Evolutionary conservation across 1,140 invertebrate species (phyloP), one percentile per base, ranked within the genome.

Genomic region (Magallana gigas): DNA sequence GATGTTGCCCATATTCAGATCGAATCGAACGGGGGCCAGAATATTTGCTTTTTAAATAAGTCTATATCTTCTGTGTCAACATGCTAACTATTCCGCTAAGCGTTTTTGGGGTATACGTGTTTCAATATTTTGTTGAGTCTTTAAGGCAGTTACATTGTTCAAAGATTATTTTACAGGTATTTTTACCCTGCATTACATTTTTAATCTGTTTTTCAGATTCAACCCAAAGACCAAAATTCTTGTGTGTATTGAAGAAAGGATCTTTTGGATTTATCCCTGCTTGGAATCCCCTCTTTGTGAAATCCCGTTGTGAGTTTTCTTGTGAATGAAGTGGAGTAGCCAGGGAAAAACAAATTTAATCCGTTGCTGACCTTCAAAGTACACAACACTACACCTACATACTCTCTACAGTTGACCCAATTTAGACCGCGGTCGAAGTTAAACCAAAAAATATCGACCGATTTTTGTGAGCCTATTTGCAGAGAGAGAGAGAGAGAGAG

Each of bases 301-400:
- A 71, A 8, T 76, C 68, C 23, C 8, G 18, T 29, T 76, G 23
- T 12, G 8, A 76, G 68, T 12, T 76, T 76, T 5, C 36, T 76
- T 76, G 29, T 76, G 68, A 76, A 76, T 76, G 68, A 76, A 76
- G 23, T 76, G 23, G 29, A 76, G 68, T 76, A 29, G 68, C 23
- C 1, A 71, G 68, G 4, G 23, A 29, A 71, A 71, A 71, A 71
- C 68, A 76, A 76, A 62, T 23, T 29, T 76, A 76, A 76, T 76
- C 23, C 23, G 68, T 18, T 16, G 68, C 8, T 76, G 68, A 76
- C 68, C 68, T 76, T 76, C 68, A 23, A 8, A 76, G 11, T 18
- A 76, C 68, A 76, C 12, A 23, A 83, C 6, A 88, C 9, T 88
- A 59, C 8, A 76, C 68, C 18, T 29, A 23, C 68, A 76, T 29